Conservation (phyloP, 2,888 invertebrate species). For the Himalopsyche kuldschensis region DNA sequence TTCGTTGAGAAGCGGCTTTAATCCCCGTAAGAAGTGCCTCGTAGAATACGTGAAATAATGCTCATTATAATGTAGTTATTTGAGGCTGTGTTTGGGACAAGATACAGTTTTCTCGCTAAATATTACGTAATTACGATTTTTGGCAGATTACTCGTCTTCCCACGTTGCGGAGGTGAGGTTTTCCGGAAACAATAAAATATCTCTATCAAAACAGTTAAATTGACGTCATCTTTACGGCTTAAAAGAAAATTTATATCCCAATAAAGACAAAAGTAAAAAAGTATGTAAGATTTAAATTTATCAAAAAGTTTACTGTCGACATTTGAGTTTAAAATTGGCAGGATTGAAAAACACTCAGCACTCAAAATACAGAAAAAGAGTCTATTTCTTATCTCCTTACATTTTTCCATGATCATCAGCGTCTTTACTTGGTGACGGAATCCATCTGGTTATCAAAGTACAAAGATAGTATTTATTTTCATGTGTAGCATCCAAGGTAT, state of each 20-base stretch:
- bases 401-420: too few species aligned
- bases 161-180: background rate
- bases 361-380: too few species aligned
- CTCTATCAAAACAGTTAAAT: background rate
- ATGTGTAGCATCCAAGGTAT: too few species aligned
- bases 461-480: too few species aligned
- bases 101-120: background rate
- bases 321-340: too few species aligned
- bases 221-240: background rate
- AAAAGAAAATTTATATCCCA: background rate
- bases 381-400: too few species aligned
- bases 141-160: background rate
- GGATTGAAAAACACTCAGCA: too few species aligned
- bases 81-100: background rate
- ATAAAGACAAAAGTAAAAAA: too few species aligned
- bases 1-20: background rate
- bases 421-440: too few species aligned
- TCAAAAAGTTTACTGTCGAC: too few species aligned
- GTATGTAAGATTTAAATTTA: too few species aligned
- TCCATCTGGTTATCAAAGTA: too few species aligned
- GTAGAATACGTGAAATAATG: background rate
- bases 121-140: background rate
- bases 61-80: background rate
- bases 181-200: background rate
- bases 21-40: background rate